Conservation (phyloP, 2,113 vertebrate genomes). For the Bubalus kerabau region DNA sequence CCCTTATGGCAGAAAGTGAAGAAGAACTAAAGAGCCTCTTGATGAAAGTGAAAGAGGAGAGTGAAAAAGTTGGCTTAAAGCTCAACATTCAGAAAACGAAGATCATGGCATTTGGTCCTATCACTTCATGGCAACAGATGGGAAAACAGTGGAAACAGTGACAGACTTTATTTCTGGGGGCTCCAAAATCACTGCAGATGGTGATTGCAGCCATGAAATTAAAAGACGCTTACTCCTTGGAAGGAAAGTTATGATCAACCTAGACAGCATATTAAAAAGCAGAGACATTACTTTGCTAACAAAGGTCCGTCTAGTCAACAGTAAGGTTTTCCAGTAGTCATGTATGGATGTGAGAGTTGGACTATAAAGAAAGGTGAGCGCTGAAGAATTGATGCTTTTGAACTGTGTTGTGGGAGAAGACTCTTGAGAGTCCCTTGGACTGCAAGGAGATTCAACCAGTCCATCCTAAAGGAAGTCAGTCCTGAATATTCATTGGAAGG, state of each 20-base stretch:
- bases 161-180: neutral
- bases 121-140: neutral
- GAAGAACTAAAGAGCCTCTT: neutral
- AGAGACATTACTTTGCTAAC: neutral
- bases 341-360: neutral
- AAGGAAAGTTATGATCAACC: neutral
- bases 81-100: neutral
- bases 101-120: neutral
- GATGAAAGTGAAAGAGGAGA: neutral
- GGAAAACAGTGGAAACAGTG: neutral
- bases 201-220: neutral
- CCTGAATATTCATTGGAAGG: neutral
- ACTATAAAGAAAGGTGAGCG: accelerated
- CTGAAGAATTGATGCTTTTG: neutral
- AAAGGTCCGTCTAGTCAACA: accelerated
- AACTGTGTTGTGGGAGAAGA: neutral
- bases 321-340: neutral
- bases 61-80: neutral
- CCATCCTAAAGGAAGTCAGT: neutral
- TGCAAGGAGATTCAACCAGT: neutral
- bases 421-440: neutral
- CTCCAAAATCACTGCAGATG: neutral
- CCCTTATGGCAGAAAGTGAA: neutral
- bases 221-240: neutral
- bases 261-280: neutral